Evolutionary conservation across 2,797 vertebrate species (phyloP).

Genomic region (Adrianichthys oophorus): DNA sequence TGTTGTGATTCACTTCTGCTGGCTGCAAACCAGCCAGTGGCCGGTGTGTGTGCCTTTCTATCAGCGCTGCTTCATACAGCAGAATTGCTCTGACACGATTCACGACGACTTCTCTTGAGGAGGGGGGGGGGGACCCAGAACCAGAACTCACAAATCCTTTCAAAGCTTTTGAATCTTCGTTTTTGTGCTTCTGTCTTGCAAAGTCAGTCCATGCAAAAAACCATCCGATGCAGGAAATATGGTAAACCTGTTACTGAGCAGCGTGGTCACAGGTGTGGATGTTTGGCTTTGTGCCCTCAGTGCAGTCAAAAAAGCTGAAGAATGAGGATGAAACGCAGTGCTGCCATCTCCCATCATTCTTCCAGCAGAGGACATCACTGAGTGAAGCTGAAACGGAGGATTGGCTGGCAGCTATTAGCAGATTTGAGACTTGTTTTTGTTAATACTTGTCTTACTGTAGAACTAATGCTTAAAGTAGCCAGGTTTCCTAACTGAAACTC

Average conservation of each 20-base stretch:
- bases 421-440: constrained; percentile 37
- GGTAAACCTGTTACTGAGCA: too few relatives aligned
- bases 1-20: constrained; percentile 65
- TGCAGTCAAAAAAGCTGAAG: constrained; percentile 6
- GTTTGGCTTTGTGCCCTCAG: too few relatives aligned
- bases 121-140: constrained; percentile 17
- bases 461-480: constrained; percentile 7
- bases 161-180: constrained; percentile 32
- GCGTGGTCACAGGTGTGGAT: too few relatives aligned
- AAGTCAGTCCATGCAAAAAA: neutral
- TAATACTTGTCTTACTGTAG: constrained; percentile 29
- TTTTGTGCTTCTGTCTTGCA: constrained; percentile 27
- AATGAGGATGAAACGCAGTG: constrained; percentile 30
- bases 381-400: constrained; percentile 56
- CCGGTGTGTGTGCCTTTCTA: constrained; percentile 23
- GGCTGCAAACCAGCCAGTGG: constrained; percentile 47
- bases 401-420: constrained; percentile 64
- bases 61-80: constrained; percentile 48
- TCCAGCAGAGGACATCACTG: constrained; percentile 42
- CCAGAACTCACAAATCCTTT: constrained; percentile 28
- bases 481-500: too few relatives aligned
- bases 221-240: neutral
- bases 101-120: constrained; percentile 47
- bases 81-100: constrained; percentile 63
- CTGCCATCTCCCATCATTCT: constrained; percentile 57